Evolutionary conservation across 2,113 vertebrate species (phyloP).

Genomic region (Xiphophorus hellerii): DNA sequence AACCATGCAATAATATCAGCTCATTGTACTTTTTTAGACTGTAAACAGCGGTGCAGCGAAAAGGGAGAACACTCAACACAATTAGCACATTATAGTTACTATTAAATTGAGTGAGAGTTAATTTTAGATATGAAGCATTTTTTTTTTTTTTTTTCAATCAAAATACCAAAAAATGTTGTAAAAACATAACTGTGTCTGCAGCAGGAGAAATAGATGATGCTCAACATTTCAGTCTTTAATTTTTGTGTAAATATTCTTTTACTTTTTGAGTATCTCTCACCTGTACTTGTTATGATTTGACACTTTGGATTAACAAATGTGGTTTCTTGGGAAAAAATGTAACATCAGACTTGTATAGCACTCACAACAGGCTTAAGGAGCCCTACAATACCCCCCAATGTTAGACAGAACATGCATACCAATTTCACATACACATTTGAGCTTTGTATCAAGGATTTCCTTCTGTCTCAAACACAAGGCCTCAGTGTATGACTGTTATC

Average conservation of each 20-base stretch:
- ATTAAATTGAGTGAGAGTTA: background rate
- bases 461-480: slow-evolving; percentile 56
- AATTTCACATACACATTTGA: slow-evolving; percentile 19
- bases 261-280: too few relatives aligned
- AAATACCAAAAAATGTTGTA: too few relatives aligned
- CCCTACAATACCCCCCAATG: background rate
- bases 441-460: slow-evolving; percentile 40
- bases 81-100: background rate
- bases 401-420: background rate
- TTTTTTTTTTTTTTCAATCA: too few relatives aligned
- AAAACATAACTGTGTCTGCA: too few relatives aligned
- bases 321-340: too few relatives aligned
- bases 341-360: too few relatives aligned
- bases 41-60: too few relatives aligned
- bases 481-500: slow-evolving; percentile 67
- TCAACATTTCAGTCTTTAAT: too few relatives aligned
- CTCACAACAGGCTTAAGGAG: too few relatives aligned
- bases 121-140: background rate
- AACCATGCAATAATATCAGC: background rate
- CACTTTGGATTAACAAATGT: background rate
- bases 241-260: too few relatives aligned
- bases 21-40: background rate
- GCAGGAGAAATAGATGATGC: too few relatives aligned
- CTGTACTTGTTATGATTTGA: background rate
- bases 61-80: background rate